Conservation (phyloP, 2,888 invertebrate genomes). For the Ypsolopha scabrella region DNA sequence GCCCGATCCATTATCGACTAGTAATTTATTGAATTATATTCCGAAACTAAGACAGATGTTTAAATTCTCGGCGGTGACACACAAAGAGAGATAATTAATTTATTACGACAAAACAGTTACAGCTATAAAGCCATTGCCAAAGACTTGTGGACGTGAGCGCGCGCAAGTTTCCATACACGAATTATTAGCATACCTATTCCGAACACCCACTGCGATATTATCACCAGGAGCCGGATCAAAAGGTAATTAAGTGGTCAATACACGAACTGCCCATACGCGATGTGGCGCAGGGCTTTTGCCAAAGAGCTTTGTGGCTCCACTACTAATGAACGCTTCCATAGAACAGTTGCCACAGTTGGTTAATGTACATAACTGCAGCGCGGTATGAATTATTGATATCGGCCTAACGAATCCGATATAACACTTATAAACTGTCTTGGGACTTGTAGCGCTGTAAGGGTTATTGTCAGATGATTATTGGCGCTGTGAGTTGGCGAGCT, state of each 20-base stretch:
- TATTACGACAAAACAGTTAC: neutral
- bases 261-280: constrained; percentile 52
- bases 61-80: too few species aligned
- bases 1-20: constrained; percentile 47
- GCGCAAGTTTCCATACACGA: neutral
- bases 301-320: constrained; percentile 59
- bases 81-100: neutral
- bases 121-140: neutral
- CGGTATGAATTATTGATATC: constrained; percentile 64
- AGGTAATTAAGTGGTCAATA: constrained; percentile 67
- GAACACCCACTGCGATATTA: constrained; percentile 65
- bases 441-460: constrained; percentile 11
- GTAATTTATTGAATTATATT: constrained; percentile 33
- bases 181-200: constrained; percentile 38
- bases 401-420: constrained; percentile 54
- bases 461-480: neutral
- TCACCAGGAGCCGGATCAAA: constrained; percentile 55
- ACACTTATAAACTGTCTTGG: constrained; percentile 54
- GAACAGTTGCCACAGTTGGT: constrained; percentile 60
- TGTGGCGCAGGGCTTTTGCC: constrained; percentile 67
- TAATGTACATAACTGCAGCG: constrained; percentile 52
- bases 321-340: constrained; percentile 69
- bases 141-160: neutral
- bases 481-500: neutral
- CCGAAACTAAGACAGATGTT: neutral